phyloP scores from a whole-genome alignment of 2,888 invertebrate species.

The Yponomeuta evonymella region DNA sequence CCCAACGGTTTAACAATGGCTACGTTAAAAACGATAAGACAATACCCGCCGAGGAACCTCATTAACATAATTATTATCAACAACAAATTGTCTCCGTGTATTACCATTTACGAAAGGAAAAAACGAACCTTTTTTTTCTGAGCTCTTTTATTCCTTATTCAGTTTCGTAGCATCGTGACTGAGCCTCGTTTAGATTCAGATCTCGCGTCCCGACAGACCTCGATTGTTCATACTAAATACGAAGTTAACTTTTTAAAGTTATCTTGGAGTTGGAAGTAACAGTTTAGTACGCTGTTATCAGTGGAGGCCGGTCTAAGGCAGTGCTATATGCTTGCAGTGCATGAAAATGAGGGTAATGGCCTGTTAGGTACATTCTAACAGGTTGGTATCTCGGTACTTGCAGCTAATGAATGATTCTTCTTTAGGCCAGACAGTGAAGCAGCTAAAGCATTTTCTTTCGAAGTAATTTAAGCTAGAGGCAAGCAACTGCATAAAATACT shows the following conservation, averaged over 20 bases:
- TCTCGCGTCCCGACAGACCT: slow-evolving; percentile 42
- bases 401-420: neutral
- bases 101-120: neutral
- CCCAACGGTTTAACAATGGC: slow-evolving; percentile 5
- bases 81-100: slow-evolving; percentile 11
- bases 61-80: slow-evolving; percentile 14
- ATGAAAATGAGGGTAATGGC: slow-evolving; percentile 3
- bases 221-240: slow-evolving; percentile 65
- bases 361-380: slow-evolving; percentile 6
- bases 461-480: neutral
- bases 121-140: slow-evolving; percentile 2
- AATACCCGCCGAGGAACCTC: slow-evolving; percentile 3
- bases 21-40: slow-evolving; percentile 11
- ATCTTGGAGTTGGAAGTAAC: slow-evolving; percentile 28
- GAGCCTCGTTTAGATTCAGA: slow-evolving; percentile 64
- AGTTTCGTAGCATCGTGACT: slow-evolving; percentile 52
- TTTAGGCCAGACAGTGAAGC: slow-evolving; percentile 1
- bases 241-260: slow-evolving; percentile 14
- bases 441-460: neutral
- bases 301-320: slow-evolving; percentile 19
- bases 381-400: neutral
- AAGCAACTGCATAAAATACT: neutral
- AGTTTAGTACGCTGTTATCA: slow-evolving; percentile 37
- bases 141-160: slow-evolving; percentile 13
- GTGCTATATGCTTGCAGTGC: slow-evolving; percentile 5